Conservation (phyloP, 2,797 vertebrate genomes). For the Diceros bicornis region DNA sequence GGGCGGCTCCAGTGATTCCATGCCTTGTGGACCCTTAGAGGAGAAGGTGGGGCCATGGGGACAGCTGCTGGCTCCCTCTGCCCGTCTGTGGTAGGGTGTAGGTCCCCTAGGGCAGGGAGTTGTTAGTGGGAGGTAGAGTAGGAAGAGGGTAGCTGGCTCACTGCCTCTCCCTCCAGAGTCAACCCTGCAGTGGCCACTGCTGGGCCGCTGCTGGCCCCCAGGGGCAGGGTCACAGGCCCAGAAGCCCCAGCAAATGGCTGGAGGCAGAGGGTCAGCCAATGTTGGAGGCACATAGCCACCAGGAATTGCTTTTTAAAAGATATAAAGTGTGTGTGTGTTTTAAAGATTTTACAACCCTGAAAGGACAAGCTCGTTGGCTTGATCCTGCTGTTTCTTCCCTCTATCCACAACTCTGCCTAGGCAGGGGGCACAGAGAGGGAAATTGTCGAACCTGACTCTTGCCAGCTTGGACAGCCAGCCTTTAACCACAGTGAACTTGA, state of each 20-base stretch:
- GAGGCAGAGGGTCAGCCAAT: neutral
- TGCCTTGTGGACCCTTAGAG: neutral
- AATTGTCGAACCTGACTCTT: neutral
- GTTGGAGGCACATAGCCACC: neutral
- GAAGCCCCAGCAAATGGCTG: neutral
- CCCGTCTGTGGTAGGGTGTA: slow-evolving; percentile 2
- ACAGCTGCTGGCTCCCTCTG: slow-evolving; percentile 7
- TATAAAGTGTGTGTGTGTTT: slow-evolving; percentile 59
- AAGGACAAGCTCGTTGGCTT: neutral
- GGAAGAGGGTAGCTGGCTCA: slow-evolving; percentile 32
- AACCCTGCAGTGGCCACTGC: neutral
- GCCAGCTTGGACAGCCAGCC: neutral
- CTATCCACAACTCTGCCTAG: neutral
- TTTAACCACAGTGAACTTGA: neutral
- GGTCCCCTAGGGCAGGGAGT: slow-evolving; percentile 3
- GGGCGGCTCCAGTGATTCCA: neutral
- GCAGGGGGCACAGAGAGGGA: neutral
- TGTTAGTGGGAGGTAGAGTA: slow-evolving; percentile 71
- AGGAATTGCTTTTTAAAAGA: slow-evolving; percentile 63
- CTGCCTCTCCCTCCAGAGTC: neutral
- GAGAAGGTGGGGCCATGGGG: neutral
- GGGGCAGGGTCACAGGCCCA: neutral
- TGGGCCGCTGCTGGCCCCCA: neutral
- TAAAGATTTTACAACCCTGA: slow-evolving; percentile 30
- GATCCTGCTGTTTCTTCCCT: slow-evolving; percentile 33